Evolutionary conservation across 2,888 invertebrate species (phyloP).

Genomic region (Diarsia dahlii): DNA sequence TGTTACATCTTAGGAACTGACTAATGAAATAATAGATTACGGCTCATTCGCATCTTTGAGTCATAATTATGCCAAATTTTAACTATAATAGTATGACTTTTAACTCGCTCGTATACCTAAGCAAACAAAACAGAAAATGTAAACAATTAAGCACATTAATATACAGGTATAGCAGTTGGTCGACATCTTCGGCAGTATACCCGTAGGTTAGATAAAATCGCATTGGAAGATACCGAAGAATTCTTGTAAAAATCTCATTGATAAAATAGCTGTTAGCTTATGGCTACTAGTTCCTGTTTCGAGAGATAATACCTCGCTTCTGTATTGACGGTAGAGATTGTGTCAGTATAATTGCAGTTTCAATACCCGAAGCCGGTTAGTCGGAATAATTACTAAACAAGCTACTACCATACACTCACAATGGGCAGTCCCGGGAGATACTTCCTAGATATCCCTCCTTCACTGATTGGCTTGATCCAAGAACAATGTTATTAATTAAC

Average conservation of each 20-base stretch:
- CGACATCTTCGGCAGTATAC: neutral
- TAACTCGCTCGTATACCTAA: neutral
- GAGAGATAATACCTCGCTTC: constrained; percentile 1
- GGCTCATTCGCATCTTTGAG: neutral
- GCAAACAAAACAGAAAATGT: neutral
- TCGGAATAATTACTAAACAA: constrained; percentile 48
- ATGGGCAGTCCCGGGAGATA: constrained; percentile 52
- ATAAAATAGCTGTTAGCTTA: neutral
- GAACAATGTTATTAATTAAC: constrained; percentile 45
- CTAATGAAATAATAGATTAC: neutral
- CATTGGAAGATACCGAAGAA: neutral
- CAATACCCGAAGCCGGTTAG: constrained; percentile 34
- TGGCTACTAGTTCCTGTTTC: neutral
- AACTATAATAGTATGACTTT: neutral
- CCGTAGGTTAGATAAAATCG: neutral
- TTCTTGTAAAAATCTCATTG: neutral
- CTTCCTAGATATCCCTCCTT: constrained; percentile 37
- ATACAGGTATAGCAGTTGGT: neutral
- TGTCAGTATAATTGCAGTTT: constrained; percentile 26
- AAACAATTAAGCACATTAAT: neutral
- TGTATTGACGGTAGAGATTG: constrained; percentile 7
- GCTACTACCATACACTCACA: constrained; percentile 43
- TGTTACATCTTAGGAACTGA: neutral
- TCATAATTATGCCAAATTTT: neutral
- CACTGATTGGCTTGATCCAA: constrained; percentile 47